Conservation (phyloP, 2,113 vertebrate genomes). For the Gavia stellata region DNA sequence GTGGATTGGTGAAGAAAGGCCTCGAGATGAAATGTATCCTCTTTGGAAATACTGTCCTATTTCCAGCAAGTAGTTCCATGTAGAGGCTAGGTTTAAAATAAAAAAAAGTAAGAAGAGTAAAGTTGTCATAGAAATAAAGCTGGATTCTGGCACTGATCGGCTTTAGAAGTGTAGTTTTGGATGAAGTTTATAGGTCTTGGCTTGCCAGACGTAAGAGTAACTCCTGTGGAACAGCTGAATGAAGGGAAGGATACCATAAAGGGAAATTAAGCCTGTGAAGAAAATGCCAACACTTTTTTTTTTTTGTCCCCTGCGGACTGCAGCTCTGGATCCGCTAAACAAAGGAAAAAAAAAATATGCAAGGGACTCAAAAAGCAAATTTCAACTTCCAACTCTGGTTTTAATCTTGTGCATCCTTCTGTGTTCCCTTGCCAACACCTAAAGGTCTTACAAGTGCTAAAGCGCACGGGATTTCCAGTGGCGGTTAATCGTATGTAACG, state of each 20-base stretch:
- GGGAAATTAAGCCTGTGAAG: background rate
- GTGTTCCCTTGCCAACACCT: constrained; percentile 24
- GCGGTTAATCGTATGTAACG: rapidly evolving
- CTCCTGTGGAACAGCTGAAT: constrained; percentile 45
- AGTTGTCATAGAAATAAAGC: constrained; percentile 4
- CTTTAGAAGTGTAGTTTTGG: constrained; percentile 47
- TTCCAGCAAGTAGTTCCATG: constrained; percentile 24
- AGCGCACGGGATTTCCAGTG: background rate
- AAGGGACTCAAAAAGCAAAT: background rate
- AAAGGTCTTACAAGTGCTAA: background rate
- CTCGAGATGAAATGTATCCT: constrained; percentile 29
- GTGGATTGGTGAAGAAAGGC: constrained; percentile 16
- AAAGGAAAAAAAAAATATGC: background rate
- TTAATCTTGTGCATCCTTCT: background rate
- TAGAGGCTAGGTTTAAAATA: background rate
- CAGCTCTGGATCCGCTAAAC: background rate
- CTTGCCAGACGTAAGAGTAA: background rate
- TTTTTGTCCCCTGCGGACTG: rapidly evolving
- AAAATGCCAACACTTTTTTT: background rate
- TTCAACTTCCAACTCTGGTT: constrained; percentile 14
- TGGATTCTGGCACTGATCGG: background rate
- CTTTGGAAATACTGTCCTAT: constrained; percentile 54
- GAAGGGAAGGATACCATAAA: background rate
- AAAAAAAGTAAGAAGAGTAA: background rate
- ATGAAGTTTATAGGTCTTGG: constrained; percentile 28